A percentile compares a stretch with the other conserved stretches of the same genome.
phyloP scores from a whole-genome alignment of 1,140 invertebrate species.

The Macrosteles quadrilineatus region DNA sequence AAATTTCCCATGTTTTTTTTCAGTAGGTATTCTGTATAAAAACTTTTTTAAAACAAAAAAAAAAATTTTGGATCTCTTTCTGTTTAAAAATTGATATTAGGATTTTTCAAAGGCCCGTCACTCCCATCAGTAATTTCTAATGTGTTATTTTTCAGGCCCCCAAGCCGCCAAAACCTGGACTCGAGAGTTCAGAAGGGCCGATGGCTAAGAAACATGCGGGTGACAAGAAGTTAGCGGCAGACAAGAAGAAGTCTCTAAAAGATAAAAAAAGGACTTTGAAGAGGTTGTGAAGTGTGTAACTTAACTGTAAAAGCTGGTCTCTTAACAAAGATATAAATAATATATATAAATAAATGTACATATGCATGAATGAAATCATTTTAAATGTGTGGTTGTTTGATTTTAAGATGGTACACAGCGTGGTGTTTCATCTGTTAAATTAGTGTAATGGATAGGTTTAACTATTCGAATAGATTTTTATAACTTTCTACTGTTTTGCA shows the following conservation, averaged over 20 bases:
- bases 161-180: conserved; percentile 52
- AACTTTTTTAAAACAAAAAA: no score
- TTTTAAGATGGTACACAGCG: not conserved
- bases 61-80: no score
- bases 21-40: no score
- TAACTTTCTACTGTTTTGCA: no score
- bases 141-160: conserved; percentile 48
- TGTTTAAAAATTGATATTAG: no score
- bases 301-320: not conserved
- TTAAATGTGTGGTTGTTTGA: not conserved
- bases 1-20: no score
- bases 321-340: conserved; percentile 3
- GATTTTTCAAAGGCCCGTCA: no score
- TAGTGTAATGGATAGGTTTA: no score
- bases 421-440: no score
- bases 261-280: conserved; percentile 87
- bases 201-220: conserved; percentile 81
- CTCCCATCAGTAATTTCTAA: no score
- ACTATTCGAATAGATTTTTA: no score
- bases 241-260: conserved; percentile 76
- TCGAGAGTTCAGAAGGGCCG: conserved; percentile 61
- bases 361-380: conserved; percentile 9
- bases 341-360: conserved; percentile 24
- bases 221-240: conserved; percentile 75
- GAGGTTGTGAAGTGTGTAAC: conserved; percentile 69